phyloP scores from a whole-genome alignment of 2,797 vertebrate species.

The Melanotaenia pygmaea region DNA sequence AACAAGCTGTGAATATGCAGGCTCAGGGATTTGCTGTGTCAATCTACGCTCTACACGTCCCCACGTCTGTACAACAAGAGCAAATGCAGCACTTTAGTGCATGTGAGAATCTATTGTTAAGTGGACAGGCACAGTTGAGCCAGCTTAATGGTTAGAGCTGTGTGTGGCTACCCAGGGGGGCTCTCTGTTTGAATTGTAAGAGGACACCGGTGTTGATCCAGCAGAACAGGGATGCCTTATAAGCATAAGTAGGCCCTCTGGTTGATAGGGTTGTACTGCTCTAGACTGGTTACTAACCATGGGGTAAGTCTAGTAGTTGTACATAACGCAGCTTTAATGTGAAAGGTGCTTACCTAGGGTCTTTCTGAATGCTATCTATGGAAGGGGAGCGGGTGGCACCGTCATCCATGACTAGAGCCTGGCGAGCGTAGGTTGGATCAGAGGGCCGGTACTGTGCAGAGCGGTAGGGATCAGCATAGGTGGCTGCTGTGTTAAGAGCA shows the following conservation, averaged over 20 bases:
- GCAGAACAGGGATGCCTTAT: constrained; percentile 68
- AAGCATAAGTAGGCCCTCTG: constrained; percentile 52
- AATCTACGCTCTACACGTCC: constrained; percentile 28
- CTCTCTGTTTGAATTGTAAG: constrained; percentile 69
- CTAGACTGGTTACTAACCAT: constrained; percentile 17
- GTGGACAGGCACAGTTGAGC: constrained; percentile 47
- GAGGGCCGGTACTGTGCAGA: constrained; percentile 87
- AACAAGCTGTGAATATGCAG: constrained; percentile 64
- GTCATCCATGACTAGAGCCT: constrained; percentile 83
- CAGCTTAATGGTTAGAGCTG: constrained; percentile 55
- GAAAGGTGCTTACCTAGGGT: constrained; percentile 88
- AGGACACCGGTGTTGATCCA: constrained; percentile 68
- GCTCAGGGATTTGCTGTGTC: constrained; percentile 59
- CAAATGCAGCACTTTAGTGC: constrained; percentile 58
- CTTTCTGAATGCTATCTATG: constrained; percentile 98
- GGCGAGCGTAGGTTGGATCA: constrained; percentile 85
- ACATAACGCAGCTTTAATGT: constrained; percentile 1
- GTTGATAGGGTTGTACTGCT: constrained; percentile 37
- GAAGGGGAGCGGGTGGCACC: constrained; percentile 93
- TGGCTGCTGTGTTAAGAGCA: constrained; percentile 85
- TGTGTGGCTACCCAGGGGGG: constrained; percentile 53
- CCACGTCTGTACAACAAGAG: constrained; percentile 44
- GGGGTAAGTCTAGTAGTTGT: constrained; percentile 15
- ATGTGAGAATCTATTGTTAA: constrained; percentile 69
- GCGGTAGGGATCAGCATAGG: constrained; percentile 90